Conservation (phyloP, 2,797 vertebrate species). For the Columba guinea region DNA sequence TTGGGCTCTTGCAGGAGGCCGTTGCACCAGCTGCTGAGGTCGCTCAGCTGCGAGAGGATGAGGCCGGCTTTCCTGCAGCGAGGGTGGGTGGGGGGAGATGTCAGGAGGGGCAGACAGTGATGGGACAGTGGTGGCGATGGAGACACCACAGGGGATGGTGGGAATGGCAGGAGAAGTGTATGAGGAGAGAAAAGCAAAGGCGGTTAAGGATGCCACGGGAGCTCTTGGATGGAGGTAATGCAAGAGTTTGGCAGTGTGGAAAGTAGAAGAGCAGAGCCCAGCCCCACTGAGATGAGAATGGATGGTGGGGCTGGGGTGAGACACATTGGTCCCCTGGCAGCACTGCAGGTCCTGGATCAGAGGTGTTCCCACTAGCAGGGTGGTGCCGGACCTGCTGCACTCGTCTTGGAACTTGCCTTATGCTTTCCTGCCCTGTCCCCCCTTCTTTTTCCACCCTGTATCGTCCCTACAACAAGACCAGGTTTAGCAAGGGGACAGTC, state of each 20-base stretch:
- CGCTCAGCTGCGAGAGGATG: slow-evolving; percentile 93
- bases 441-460: not conserved
- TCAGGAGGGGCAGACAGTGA: not conserved
- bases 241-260: not conserved
- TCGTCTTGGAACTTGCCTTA: not conserved
- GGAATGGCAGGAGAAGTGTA: not conserved
- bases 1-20: slow-evolving; percentile 94
- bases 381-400: not conserved
- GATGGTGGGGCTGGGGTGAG: fast-evolving
- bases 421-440: not conserved
- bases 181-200: slow-evolving; percentile 55
- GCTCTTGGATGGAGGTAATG: not conserved
- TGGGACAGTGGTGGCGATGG: not conserved
- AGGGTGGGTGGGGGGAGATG: not conserved
- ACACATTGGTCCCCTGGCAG: not conserved
- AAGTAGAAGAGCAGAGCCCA: not conserved
- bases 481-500: not conserved
- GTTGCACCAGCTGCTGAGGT: slow-evolving; percentile 92
- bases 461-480: not conserved
- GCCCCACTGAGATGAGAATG: not conserved
- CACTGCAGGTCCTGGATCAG: fast-evolving
- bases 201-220: not conserved
- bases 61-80: slow-evolving; percentile 91
- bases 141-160: not conserved
- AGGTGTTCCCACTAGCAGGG: fast-evolving